Base-by-base conservation (phyloP, 2,888 invertebrate species). In the Drosophila planitibia region DNA sequence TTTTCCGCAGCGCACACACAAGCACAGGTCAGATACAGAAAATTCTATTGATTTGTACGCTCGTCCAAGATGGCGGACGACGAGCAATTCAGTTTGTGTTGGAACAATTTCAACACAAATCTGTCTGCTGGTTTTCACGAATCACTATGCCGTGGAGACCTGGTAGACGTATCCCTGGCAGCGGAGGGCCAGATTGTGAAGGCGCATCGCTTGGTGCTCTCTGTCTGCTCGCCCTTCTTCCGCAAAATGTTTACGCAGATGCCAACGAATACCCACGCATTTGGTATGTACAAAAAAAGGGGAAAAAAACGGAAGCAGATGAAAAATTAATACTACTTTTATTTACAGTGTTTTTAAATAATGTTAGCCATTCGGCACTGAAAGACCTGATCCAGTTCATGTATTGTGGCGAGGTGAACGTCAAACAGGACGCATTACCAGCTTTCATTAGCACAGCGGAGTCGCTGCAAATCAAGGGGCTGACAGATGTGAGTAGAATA, bases 21-120 rank as follows among this genome's bases (percentile, higher is more conserved):
- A 74, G 64, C 66, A 64, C 64, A 68, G 58, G 25, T 16, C 75
- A 85, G 87, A 86, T 85, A 85, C 91, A 89, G 78, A 89, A 83
- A 91, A 90, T 79, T 79, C 69, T 90, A 90, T 90, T 84, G 89
- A 90, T 90, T 86, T 90, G 70, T 78, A 54, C 66, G 79, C 70
- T 77, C 85, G 83, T 82, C 89, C 95, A 95, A 94, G 93, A 95
- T 95, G 95, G 95, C 95, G 95, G 95, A 95, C 94, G 95, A 95
- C 94, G 95, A 96, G 94, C 95, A 95, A 93, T 96, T 95, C 94
- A 96, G 96, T 93, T 94, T 96, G 94, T 96, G 96, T 94, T 96
- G 96, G 96, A 96, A 96, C 94, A 96, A 96, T 94, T 96, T 96
- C 94, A 96, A 96, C 94, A 95, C 95, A 81, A 96, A 96, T 91